Evolutionary conservation across 1,140 invertebrate genomes (phyloP).

Genomic region (Zaprionus vittiger): DNA sequence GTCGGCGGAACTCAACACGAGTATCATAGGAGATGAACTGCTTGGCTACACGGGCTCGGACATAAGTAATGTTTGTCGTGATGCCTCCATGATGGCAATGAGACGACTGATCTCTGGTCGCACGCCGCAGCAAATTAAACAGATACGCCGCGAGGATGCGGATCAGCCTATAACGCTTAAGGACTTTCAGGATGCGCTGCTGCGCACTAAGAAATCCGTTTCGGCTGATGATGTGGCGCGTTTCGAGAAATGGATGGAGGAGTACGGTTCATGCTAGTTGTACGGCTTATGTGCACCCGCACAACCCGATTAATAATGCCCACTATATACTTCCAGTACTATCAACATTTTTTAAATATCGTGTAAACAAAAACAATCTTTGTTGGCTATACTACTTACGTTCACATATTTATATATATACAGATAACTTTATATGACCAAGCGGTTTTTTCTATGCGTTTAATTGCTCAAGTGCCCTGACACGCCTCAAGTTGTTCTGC

Average conservation of each 20-base stretch:
- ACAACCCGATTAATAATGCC: constrained; percentile 42
- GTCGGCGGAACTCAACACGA: constrained; percentile 91
- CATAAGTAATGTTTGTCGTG: constrained; percentile 98
- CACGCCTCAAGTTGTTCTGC: constrained; percentile 27
- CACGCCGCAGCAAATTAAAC: constrained; percentile 95
- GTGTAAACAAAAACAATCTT: constrained; percentile 52
- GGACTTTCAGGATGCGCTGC: constrained; percentile 95
- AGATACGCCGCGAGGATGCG: constrained; percentile 96
- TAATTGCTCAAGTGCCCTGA: constrained; percentile 64
- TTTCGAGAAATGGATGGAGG: constrained; percentile 98
- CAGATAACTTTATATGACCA: constrained; percentile 18
- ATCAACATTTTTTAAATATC: constrained; percentile 48
- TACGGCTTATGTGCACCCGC: constrained; percentile 62
- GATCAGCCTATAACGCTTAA: constrained; percentile 95
- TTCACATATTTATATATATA: constrained; percentile 15
- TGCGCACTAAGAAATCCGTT: constrained; percentile 97
- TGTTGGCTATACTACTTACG: constrained; percentile 33
- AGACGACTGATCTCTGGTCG: constrained; percentile 96
- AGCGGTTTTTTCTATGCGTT: constrained; percentile 50
- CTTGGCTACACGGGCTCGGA: constrained; percentile 99
- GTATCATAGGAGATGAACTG: constrained; percentile 91
- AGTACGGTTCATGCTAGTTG: constrained; percentile 92
- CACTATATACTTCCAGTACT: constrained; percentile 67
- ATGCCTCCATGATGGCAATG: constrained; percentile 99
- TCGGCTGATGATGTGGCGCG: constrained; percentile 95